These are phyloP conservation scores for Lamellibrachia columna DNA, from an alignment of 2,888 invertebrate species.

Conservation along the genomic window DNA sequence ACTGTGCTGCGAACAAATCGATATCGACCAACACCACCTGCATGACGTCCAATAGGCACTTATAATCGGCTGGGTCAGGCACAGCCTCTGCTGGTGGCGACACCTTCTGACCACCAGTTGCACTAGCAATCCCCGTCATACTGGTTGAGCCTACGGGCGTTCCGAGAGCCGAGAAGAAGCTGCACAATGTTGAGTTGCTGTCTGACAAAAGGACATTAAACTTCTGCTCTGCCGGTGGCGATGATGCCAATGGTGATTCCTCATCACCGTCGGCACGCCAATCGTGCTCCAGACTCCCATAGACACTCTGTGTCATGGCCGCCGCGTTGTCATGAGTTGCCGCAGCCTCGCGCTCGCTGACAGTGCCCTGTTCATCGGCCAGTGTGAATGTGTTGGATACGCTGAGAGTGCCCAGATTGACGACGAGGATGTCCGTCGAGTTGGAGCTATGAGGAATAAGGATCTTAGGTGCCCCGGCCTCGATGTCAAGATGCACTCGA, in stretches of 20 bases:
- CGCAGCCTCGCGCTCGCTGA: constrained; percentile 25
- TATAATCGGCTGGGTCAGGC: constrained; percentile 36
- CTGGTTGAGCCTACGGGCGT: background rate
- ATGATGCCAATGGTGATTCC: background rate
- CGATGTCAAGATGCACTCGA: constrained; percentile 73
- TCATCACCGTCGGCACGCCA: constrained; percentile 40
- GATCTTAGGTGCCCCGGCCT: constrained; percentile 83
- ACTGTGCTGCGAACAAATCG: constrained; percentile 77
- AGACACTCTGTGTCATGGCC: constrained; percentile 58
- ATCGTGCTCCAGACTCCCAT: constrained; percentile 58
- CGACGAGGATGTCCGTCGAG: constrained; percentile 80
- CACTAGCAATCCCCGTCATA: background rate
- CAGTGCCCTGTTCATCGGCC: constrained; percentile 57
- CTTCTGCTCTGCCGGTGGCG: background rate
- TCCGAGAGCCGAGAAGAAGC: constrained; percentile 28
- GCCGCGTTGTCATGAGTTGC: background rate
- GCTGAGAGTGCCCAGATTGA: constrained; percentile 78
- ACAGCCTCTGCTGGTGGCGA: background rate
- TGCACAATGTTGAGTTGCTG: constrained; percentile 23
- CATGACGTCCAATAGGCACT: constrained; percentile 79
- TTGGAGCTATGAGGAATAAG: constrained; percentile 86
- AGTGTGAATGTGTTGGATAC: constrained; percentile 80
- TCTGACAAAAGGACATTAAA: background rate
- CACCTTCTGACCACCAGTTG: background rate
- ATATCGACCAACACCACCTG: constrained; percentile 79